Base-by-base conservation (phyloP, 2,888 invertebrate genomes). In the Pachliopta kotzebuea region DNA sequence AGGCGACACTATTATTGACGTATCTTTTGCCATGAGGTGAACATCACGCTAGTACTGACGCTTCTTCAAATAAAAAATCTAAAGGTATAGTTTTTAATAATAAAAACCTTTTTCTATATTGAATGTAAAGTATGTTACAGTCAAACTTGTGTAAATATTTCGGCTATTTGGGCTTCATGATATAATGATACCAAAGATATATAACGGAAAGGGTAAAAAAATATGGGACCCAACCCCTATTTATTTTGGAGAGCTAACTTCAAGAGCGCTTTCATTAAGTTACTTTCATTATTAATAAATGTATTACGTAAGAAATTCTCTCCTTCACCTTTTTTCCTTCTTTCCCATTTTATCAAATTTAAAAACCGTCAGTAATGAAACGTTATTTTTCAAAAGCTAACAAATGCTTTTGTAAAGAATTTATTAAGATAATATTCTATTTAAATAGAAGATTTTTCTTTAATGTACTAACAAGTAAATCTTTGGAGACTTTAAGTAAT, bases 221-320 rank as follows among this genome's bases (percentile, higher is more conserved):
- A 56, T 56, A 63, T 57, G 49, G 70, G 71, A 71, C 69, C 66
- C 68, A 26, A 50, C 64, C 59, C 18, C 21, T 66, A 56, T 56
- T 56, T 62, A 56, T 62, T 62, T 56, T 52, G 56, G 24, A 62
- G 62, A 62, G 56, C 62, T 54, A 55, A 69, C 54, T 59, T 66
- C 65, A 63, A 67, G 66, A 66, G 65, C 72, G 71, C 77, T 81
- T 83, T 83, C 77, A 84, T 84, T 85, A 85, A 86, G 85, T 86
- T 86, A 81, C 83, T 83, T 83, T 78, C 78, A 74, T 85, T 84
- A 86, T 84, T 85, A 86, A 86, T 87, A 86, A 88, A 88, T 85
- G 84, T 86, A 85, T 84, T 84, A 84, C 86, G 83, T 81, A 58
- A 70, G 84, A 83, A 37, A 85, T 82, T 78, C 73, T 73, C 81